Evolutionary conservation across 2,888 invertebrate species (phyloP).

Genomic region (Tuberolachnus salignus): DNA sequence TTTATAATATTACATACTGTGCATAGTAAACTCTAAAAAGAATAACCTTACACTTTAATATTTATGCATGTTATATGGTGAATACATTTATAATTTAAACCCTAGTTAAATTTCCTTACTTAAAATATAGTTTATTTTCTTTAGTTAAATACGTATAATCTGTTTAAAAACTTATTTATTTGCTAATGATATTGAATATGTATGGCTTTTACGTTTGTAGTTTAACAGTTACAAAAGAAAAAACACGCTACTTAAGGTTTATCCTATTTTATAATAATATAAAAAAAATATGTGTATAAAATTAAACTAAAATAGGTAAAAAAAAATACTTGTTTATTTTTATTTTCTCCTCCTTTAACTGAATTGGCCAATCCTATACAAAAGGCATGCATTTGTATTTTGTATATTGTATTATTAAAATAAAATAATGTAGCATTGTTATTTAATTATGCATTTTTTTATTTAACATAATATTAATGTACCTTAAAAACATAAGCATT

Average conservation of each 20-base stretch:
- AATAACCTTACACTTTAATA: too few species aligned
- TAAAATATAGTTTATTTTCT: constrained; percentile 17
- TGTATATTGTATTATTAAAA: background rate
- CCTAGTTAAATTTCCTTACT: constrained; percentile 26
- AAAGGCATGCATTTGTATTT: background rate
- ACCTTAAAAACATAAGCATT: too few species aligned
- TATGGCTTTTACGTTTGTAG: constrained; percentile 32
- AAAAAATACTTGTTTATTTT: background rate
- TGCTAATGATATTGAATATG: constrained; percentile 21
- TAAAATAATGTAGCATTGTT: background rate
- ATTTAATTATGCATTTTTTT: too few species aligned
- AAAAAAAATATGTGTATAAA: constrained; percentile 50
- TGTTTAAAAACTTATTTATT: constrained; percentile 20
- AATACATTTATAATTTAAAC: constrained; percentile 27
- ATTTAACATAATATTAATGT: too few species aligned
- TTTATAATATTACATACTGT: background rate
- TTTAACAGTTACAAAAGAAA: constrained; percentile 21
- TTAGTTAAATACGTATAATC: constrained; percentile 12
- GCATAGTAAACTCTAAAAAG: too few species aligned
- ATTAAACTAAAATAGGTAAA: constrained; percentile 37
- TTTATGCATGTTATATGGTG: constrained; percentile 27
- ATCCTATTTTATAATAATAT: constrained; percentile 46
- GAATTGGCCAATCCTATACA: background rate
- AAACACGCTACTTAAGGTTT: constrained; percentile 53
- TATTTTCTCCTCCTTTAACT: background rate